Evolutionary conservation across 2,113 vertebrate species (phyloP).

Genomic region (Crotalus horridus): DNA sequence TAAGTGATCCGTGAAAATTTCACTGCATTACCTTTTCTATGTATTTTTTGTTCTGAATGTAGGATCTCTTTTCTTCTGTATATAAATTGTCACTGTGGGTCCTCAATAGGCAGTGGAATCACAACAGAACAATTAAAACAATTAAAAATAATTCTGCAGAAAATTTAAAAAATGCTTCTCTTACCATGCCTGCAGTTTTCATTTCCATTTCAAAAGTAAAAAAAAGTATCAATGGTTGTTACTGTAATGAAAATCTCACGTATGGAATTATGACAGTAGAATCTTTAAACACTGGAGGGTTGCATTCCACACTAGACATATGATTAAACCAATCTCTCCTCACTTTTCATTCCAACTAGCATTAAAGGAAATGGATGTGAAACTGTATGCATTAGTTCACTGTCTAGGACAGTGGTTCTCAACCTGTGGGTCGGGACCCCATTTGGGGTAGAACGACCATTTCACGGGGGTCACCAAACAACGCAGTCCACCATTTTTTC

Average conservation of each 20-base stretch:
- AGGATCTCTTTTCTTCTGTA: background rate
- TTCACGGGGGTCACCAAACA: too few relatives aligned
- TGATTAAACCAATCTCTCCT: background rate
- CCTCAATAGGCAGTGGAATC: background rate
- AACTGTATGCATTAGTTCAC: background rate
- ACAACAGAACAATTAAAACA: background rate
- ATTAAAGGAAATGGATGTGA: background rate
- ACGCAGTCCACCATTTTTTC: too few relatives aligned
- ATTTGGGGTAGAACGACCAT: too few relatives aligned
- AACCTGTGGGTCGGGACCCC: too few relatives aligned
- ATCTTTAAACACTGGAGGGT: background rate
- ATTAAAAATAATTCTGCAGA: background rate
- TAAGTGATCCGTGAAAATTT: background rate
- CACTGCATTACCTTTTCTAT: background rate
- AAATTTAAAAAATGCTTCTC: background rate
- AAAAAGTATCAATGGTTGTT: background rate
- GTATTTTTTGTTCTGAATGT: background rate
- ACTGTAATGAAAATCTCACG: background rate
- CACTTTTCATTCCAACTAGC: background rate
- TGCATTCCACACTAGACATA: background rate
- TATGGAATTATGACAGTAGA: background rate
- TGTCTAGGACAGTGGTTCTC: background rate
- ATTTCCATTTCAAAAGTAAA: background rate
- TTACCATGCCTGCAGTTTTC: background rate
- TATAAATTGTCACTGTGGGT: background rate